A percentile compares a stretch with the other conserved stretches of the same genome.
Conservation (phyloP, 2,888 invertebrate species). For the Amitus sp. region DNA sequence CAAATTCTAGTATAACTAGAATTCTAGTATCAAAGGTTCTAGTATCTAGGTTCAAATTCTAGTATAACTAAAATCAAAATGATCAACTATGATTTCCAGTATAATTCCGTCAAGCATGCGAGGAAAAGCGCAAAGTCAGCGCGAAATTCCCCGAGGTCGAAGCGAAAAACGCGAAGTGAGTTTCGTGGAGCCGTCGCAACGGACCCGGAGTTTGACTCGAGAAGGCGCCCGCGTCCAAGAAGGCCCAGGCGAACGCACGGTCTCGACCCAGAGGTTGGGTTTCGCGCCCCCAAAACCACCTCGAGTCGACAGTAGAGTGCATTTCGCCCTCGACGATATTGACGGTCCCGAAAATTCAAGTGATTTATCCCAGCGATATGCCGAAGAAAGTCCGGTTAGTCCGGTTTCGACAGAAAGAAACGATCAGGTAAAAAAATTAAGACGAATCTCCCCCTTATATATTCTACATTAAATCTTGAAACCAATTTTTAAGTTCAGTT, state of each 20-base stretch:
- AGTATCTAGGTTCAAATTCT: too few relatives aligned
- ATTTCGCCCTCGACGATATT: slow-evolving; percentile 54
- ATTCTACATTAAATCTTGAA: too few relatives aligned
- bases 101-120: slow-evolving; percentile 54
- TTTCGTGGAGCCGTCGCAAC: slow-evolving; percentile 51
- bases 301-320: slow-evolving; percentile 59
- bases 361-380: slow-evolving; percentile 41
- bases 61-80: too few relatives aligned
- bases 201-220: slow-evolving; percentile 61
- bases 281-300: slow-evolving; percentile 46
- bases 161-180: slow-evolving; percentile 56
- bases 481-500: too few relatives aligned
- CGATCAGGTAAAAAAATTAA: neutral
- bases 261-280: slow-evolving; percentile 52
- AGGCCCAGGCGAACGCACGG: slow-evolving; percentile 49
- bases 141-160: slow-evolving; percentile 57
- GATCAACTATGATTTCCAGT: too few relatives aligned
- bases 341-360: slow-evolving; percentile 44
- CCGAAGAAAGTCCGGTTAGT: too few relatives aligned
- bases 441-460: too few relatives aligned
- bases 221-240: slow-evolving; percentile 51
- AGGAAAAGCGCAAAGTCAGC: slow-evolving; percentile 58
- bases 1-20: too few relatives aligned
- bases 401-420: slow-evolving; percentile 11
- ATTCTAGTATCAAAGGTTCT: too few relatives aligned